Conservation (phyloP, 2,113 vertebrate species). For the Tamias sibiricus region DNA sequence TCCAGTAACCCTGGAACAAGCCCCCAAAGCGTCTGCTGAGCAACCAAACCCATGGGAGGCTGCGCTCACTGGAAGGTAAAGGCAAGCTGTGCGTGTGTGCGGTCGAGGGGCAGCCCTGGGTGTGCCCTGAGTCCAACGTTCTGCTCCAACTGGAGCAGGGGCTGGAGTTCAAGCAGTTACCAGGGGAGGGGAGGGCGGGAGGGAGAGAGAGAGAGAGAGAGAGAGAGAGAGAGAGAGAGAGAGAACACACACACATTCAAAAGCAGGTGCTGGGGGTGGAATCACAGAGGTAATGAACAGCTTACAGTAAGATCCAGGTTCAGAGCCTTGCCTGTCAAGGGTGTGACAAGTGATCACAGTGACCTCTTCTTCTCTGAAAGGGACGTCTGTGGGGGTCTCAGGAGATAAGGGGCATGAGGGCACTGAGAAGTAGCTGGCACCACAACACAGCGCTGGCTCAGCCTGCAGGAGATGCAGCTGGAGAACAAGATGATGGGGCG, state of each 20-base stretch:
- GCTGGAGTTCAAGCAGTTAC: too few relatives aligned
- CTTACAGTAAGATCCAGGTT: neutral
- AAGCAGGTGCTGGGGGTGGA: neutral
- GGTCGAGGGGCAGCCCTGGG: neutral
- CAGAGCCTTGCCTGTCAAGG: neutral
- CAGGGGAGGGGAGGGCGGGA: fast-evolving
- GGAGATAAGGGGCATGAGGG: neutral
- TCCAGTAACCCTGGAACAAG: neutral
- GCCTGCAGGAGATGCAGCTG: neutral
- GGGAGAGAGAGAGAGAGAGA: too few relatives aligned
- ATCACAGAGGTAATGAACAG: neutral
- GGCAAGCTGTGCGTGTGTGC: neutral
- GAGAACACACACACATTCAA: too few relatives aligned
- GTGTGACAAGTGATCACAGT: fast-evolving
- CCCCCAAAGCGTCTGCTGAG: neutral
- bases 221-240: too few relatives aligned
- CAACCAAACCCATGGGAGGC: fast-evolving
- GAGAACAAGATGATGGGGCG: too few relatives aligned
- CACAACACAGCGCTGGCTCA: fast-evolving
- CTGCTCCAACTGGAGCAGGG: too few relatives aligned
- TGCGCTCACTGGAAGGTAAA: neutral
- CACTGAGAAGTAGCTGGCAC: neutral
- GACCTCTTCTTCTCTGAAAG: neutral
- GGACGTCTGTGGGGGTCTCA: neutral
- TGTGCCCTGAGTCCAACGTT: neutral